Evolutionary conservation across 2,797 vertebrate species (phyloP).

Genomic region (Acipenser transmontanus): DNA sequence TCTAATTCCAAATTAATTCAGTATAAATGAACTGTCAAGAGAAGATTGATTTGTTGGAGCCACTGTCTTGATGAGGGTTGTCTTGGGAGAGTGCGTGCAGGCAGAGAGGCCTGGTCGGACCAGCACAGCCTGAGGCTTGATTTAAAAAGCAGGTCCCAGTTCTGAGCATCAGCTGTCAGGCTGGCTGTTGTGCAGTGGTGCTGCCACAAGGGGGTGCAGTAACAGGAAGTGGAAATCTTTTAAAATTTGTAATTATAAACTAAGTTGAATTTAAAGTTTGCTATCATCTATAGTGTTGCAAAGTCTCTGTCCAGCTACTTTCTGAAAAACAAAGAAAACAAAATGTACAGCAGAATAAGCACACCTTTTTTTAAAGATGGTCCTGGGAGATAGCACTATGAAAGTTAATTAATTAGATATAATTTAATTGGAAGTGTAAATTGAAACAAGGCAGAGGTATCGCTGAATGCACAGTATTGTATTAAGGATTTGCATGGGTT

Average conservation of each 20-base stretch:
- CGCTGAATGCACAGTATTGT: no score
- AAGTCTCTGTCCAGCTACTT: no score
- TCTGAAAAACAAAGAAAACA: no score
- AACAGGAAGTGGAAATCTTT: conserved; percentile 35
- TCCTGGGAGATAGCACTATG: no score
- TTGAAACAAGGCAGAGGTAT: no score
- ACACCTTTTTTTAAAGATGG: no score
- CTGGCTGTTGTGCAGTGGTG: conserved; percentile 58
- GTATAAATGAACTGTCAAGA: conserved; percentile 93
- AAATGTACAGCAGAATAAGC: no score
- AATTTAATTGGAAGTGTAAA: no score
- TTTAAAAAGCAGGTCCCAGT: conserved; percentile 46
- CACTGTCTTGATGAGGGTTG: conserved; percentile 74
- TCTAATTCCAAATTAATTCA: conserved; percentile 95
- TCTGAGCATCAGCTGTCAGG: conserved; percentile 64
- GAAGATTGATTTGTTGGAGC: conserved; percentile 86
- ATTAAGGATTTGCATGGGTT: no score
- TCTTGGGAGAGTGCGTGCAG: conserved; percentile 71
- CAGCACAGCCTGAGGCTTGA: conserved; percentile 58
- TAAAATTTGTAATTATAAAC: conserved; percentile 30
- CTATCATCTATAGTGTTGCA: no score
- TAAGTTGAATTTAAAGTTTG: no score
- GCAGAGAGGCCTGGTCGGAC: conserved; percentile 66
- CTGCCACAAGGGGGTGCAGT: conserved; percentile 47
- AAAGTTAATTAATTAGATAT: no score